Conservation (phyloP, 2,888 invertebrate genomes). For the Pomacea canaliculata region DNA sequence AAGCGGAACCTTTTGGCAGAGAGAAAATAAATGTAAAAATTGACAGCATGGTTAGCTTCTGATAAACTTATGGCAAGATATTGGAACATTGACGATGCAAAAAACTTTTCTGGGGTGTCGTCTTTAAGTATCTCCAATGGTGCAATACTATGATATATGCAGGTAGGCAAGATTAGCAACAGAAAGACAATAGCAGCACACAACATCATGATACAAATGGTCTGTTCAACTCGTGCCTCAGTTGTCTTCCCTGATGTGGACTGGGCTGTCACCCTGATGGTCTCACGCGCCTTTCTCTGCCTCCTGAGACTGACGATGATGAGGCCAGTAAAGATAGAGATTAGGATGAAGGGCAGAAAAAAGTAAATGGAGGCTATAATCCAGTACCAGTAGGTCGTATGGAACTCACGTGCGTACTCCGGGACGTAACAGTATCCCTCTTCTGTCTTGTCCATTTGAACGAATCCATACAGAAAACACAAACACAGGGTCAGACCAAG, state of each 20-base stretch:
- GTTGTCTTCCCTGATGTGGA: no score
- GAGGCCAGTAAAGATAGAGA: background rate
- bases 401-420: no score
- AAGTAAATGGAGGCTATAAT: background rate
- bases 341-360: background rate
- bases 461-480: background rate
- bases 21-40: background rate
- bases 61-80: background rate
- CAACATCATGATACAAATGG: no score
- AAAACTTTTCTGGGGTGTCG: no score
- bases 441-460: background rate
- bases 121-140: no score
- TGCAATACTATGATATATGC: no score
- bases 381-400: background rate
- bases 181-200: no score
- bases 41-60: background rate
- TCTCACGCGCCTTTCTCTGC: no score
- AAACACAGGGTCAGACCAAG: slow-evolving; percentile 5
- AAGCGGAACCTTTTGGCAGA: background rate
- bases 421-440: background rate
- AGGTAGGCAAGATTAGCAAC: no score
- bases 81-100: no score
- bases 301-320: background rate
- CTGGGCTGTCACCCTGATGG: no score
- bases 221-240: no score